A percentile compares a stretch with the other conserved stretches of the same genome.
Conservation (phyloP, 1,140 invertebrate genomes). For the Chironomus tepperi region DNA sequence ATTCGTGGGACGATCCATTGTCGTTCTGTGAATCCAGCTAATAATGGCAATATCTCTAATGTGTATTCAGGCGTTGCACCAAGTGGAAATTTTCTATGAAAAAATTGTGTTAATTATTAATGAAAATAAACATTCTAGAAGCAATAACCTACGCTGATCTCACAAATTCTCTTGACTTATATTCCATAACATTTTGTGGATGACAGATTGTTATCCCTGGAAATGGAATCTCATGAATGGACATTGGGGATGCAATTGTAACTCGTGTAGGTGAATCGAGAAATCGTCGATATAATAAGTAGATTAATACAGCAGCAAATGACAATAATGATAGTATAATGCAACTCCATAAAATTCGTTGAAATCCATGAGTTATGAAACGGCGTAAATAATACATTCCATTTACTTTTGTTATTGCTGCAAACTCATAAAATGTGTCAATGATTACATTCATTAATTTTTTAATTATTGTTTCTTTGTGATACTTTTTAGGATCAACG, state of each 20-base stretch:
- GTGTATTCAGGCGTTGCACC: not conserved
- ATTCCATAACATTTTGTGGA: conserved; percentile 7
- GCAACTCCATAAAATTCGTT: not conserved
- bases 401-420: conserved; percentile 3
- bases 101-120: not conserved
- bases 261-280: not conserved
- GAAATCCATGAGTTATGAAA: not conserved
- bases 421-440: not conserved
- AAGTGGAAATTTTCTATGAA: conserved; percentile 6
- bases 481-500: not conserved
- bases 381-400: not conserved
- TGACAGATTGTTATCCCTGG: not conserved
- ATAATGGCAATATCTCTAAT: not conserved
- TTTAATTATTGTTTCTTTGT: not conserved
- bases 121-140: not conserved
- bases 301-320: not conserved
- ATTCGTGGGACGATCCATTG: not conserved
- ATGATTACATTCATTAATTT: not conserved
- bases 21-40: not conserved
- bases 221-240: not conserved
- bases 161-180: not conserved
- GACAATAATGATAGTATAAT: not conserved
- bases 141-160: not conserved
- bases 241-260: not conserved
- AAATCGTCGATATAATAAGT: not conserved